A percentile compares a stretch with the other conserved stretches of the same genome.
Conservation (phyloP, 2,113 vertebrate genomes). For the Epinephelus moara region DNA sequence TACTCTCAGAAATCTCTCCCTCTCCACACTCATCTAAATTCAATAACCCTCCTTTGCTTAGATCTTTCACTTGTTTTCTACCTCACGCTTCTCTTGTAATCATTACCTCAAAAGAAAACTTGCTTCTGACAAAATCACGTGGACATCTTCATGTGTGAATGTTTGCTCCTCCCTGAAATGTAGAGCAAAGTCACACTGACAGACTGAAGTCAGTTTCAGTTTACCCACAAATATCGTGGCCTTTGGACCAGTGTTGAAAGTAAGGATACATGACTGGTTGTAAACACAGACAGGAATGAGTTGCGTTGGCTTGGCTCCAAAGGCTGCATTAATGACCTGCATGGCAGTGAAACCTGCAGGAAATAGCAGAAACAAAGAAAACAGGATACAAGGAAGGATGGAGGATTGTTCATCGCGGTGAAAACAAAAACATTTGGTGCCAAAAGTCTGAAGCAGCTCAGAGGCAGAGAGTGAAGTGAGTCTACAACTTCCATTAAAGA, state of each 20-base stretch:
- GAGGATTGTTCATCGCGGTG: slow-evolving; percentile 23
- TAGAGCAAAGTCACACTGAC: slow-evolving; percentile 37
- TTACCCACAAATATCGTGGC: background rate
- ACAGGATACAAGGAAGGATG: slow-evolving; percentile 55
- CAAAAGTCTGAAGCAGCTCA: slow-evolving; percentile 18
- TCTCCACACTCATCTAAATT: slow-evolving; percentile 34
- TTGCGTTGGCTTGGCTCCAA: background rate
- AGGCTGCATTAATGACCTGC: slow-evolving; percentile 7
- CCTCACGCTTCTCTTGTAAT: slow-evolving; percentile 16
- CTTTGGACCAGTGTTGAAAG: background rate
- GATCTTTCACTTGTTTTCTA: slow-evolving; percentile 29
- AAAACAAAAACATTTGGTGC: slow-evolving; percentile 30
- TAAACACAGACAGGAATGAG: background rate
- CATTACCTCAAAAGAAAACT: slow-evolving; percentile 23
- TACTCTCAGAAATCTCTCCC: slow-evolving; percentile 20
- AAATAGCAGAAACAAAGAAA: slow-evolving; percentile 53
- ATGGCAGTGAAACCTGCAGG: slow-evolving; percentile 16
- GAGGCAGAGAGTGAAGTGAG: slow-evolving; percentile 45
- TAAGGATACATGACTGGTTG: background rate
- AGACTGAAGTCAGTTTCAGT: slow-evolving; percentile 34
- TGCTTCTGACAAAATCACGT: slow-evolving; percentile 42
- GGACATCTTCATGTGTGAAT: slow-evolving; percentile 25
- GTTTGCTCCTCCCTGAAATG: slow-evolving; percentile 21
- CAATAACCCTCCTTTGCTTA: background rate
- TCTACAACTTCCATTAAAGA: slow-evolving; percentile 59